Conservation (phyloP, 1,140 invertebrate species). For the Pachypeltis micranthus region DNA sequence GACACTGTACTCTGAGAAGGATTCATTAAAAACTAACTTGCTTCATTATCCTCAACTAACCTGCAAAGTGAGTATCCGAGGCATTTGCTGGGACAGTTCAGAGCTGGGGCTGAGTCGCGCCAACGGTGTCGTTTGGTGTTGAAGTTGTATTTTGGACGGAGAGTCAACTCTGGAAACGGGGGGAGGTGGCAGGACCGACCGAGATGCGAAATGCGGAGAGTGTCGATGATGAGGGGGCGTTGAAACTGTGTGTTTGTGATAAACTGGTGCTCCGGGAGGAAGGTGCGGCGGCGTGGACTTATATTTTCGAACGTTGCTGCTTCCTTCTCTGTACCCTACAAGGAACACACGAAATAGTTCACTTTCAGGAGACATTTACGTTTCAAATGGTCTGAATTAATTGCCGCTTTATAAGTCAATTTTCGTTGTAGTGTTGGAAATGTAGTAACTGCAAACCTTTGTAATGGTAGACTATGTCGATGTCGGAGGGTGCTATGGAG, state of each 20-base stretch:
- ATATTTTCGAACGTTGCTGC: constrained; percentile 64
- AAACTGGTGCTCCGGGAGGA: constrained; percentile 44
- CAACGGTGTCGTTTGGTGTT: constrained; percentile 72
- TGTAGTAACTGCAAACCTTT: constrained; percentile 44
- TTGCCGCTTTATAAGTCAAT: not conserved
- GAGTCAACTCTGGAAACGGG: constrained; percentile 37
- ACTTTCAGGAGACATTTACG: too few relatives aligned
- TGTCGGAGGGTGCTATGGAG: constrained; percentile 92
- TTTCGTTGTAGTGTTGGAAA: too few relatives aligned
- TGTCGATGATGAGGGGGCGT: constrained; percentile 53
- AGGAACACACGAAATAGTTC: not conserved
- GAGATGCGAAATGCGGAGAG: constrained; percentile 51
- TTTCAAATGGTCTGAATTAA: too few relatives aligned
- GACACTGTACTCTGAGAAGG: too few relatives aligned
- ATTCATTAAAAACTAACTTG: too few relatives aligned
- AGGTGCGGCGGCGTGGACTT: constrained; percentile 64
- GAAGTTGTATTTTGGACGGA: constrained; percentile 42
- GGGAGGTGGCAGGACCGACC: constrained; percentile 48
- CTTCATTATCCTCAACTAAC: constrained; percentile 20
- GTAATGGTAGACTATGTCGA: constrained; percentile 93
- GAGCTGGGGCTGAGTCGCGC: constrained; percentile 82
- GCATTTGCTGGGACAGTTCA: constrained; percentile 79
- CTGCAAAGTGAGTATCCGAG: constrained; percentile 69
- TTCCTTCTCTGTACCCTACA: constrained; percentile 57
- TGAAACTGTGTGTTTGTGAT: constrained; percentile 58